Conservation (phyloP, 2,113 vertebrate species). For the Aramus guarauna region DNA sequence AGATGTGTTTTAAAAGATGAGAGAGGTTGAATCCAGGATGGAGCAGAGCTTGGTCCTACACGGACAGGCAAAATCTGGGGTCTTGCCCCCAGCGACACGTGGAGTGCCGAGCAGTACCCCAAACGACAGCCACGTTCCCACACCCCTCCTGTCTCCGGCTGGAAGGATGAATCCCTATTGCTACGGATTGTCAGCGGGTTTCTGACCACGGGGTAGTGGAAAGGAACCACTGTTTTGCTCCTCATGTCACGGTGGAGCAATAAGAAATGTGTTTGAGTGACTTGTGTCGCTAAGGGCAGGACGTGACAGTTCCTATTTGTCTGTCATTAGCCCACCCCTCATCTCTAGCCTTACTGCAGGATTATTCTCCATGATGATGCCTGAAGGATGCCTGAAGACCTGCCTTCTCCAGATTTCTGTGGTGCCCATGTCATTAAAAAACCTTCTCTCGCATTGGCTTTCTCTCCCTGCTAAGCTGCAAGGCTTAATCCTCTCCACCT, state of each 20-base stretch:
- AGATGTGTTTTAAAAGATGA: background rate
- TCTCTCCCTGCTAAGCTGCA: background rate
- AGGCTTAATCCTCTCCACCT: background rate
- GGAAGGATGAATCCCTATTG: background rate
- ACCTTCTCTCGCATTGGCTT: background rate
- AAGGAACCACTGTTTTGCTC: background rate
- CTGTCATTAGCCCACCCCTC: background rate
- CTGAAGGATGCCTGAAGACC: background rate
- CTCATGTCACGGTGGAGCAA: background rate
- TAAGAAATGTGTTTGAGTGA: background rate
- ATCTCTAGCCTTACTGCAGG: background rate
- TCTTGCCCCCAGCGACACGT: rapidly evolving
- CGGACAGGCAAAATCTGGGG: background rate
- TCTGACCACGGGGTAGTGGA: background rate
- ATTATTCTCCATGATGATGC: rapidly evolving
- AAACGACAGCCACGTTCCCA: background rate
- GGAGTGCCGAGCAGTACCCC: background rate
- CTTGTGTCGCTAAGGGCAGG: background rate
- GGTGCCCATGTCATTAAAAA: background rate
- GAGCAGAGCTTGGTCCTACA: background rate
- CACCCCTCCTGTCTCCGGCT: background rate
- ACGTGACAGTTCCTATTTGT: background rate
- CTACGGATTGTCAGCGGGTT: rapidly evolving
- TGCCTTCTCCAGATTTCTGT: background rate
- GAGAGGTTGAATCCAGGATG: background rate